Conservation (phyloP, 2,888 invertebrate species). For the Athrips mouffetella region DNA sequence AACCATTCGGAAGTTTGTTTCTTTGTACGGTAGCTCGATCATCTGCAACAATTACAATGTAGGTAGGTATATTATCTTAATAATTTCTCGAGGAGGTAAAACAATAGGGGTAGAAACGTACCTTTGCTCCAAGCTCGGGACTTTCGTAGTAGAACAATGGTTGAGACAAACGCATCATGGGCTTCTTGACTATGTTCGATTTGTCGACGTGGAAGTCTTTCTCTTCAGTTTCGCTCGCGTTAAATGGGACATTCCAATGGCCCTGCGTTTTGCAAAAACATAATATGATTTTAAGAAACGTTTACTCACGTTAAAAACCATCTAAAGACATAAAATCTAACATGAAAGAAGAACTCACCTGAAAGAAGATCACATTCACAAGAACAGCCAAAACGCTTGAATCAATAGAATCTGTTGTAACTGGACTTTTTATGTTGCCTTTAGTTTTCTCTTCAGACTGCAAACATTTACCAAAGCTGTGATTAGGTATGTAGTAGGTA, state of each 20-base stretch:
- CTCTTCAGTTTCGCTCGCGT: constrained; percentile 37
- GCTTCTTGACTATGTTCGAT: constrained; percentile 38
- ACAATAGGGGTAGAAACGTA: constrained; percentile 22
- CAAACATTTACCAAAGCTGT: no score
- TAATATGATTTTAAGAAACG: no score
- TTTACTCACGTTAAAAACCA: no score
- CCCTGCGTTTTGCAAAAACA: no score
- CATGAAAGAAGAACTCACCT: constrained; percentile 19
- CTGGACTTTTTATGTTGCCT: constrained; percentile 42
- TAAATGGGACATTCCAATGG: constrained; percentile 50
- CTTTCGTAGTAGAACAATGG: constrained; percentile 40
- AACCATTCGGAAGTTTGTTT: constrained; percentile 49
- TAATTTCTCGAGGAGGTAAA: no score
- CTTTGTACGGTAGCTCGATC: constrained; percentile 52
- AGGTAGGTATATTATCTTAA: no score
- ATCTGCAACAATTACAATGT: constrained; percentile 37
- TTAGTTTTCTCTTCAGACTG: constrained; percentile 42
- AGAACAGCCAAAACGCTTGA: constrained; percentile 33
- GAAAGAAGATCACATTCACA: constrained; percentile 45
- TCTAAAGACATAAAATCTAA: no score
- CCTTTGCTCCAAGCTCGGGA: constrained; percentile 40
- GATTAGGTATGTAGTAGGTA: no score
- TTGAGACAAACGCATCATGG: constrained; percentile 41
- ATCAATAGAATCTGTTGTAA: constrained; percentile 28
- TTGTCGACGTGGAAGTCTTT: constrained; percentile 42